phyloP scores from a whole-genome alignment of 2,888 invertebrate species.

The Morpho achilles region DNA sequence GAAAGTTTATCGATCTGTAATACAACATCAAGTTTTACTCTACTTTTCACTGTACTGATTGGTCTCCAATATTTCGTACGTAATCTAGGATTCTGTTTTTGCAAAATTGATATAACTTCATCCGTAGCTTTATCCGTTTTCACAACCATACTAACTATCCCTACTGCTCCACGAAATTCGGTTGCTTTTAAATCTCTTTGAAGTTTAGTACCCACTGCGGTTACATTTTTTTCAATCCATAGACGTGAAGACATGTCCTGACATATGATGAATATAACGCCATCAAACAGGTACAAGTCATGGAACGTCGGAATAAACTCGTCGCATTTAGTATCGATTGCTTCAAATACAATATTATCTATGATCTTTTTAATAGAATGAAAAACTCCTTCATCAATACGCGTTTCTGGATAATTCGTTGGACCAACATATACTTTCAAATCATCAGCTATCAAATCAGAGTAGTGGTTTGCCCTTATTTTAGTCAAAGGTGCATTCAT shows the following conservation, averaged over 20 bases:
- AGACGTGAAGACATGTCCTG: slow-evolving; percentile 44
- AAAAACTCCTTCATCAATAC: slow-evolving; percentile 56
- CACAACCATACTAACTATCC: slow-evolving; percentile 59
- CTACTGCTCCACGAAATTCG: slow-evolving; percentile 68
- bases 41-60: slow-evolving; percentile 50
- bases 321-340: slow-evolving; percentile 32
- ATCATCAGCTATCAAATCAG: slow-evolving; percentile 60
- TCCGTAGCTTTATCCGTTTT: slow-evolving; percentile 49
- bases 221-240: slow-evolving; percentile 51
- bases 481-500: slow-evolving; percentile 49
- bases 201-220: slow-evolving; percentile 40
- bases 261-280: slow-evolving; percentile 66
- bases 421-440: slow-evolving; percentile 64
- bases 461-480: slow-evolving; percentile 60
- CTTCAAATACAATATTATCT: slow-evolving; percentile 47
- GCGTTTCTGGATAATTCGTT: slow-evolving; percentile 55
- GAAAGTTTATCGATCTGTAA: slow-evolving; percentile 67
- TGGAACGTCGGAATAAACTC: slow-evolving; percentile 51
- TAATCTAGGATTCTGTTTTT: slow-evolving; percentile 56
- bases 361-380: slow-evolving; percentile 51
- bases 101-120: slow-evolving; percentile 50
- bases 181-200: slow-evolving; percentile 52
- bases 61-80: slow-evolving; percentile 66
- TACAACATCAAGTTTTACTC: slow-evolving; percentile 51
- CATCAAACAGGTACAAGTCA: slow-evolving; percentile 66